Evolutionary conservation across 2,888 invertebrate genomes (phyloP), one percentile per base, ranked within the genome.

Genomic region (Globia sparganii): DNA sequence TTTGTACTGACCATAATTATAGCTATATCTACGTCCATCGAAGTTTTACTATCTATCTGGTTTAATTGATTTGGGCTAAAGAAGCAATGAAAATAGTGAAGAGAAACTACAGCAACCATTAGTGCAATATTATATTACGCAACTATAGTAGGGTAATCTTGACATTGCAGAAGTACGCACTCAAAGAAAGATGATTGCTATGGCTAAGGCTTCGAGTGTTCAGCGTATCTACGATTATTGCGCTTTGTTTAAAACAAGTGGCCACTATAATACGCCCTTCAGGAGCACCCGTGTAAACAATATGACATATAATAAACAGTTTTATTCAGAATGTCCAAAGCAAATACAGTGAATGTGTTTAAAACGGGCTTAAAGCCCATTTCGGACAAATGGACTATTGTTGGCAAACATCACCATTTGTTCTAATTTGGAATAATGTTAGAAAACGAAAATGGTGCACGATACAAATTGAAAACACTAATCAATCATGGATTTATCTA

Each of bases 341-440:
- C 74, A 58, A 74, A 79, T 72, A 74, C 25, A 74, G 59, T 31
- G 46, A 73, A 68, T 75, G 46, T 66, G 53, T 46, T 34, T 59
- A 49, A 70, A 71, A 69, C 25, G 46, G 62, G 25, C 13, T n/a
- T 49, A 59, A 81, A 73, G 21, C 37, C 67, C 70, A 66, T 72
- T 80, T 75, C 46, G 58, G 81, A 72, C 61, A 80, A 73, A 79
- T 58, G 34, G 59, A 59, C 81, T 75, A 74, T 85, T 80, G 85
- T 82, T 71, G 46, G 28, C 58, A 81, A 72, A 46, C 53, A 56
- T 59, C n/a, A 28, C 37, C 53, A 84, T 67, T 67, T 84, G 74
- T 85, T 71, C 58, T 71, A 56, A 62, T 72, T 72, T 28, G 18
- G 21, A 58, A 56, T 62, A 66, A 34, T 58, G 34, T 49, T 65